Conservation (phyloP, 2,888 invertebrate species). For the Eupithecia dodoneata region DNA sequence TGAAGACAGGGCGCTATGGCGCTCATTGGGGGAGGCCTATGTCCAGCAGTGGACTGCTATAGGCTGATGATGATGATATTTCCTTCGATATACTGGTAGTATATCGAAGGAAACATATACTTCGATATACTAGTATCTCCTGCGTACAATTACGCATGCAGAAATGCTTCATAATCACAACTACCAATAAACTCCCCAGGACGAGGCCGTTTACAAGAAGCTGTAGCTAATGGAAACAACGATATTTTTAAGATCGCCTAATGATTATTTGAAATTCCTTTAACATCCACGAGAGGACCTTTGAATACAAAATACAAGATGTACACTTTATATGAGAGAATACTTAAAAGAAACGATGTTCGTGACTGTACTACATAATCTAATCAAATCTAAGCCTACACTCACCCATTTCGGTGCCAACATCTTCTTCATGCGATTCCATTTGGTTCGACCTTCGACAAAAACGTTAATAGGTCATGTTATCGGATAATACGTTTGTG, state of each 20-base stretch:
- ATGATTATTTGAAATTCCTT: neutral
- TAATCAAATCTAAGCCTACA: slow-evolving; percentile 36
- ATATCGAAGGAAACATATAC: no score
- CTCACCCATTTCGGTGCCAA: slow-evolving; percentile 62
- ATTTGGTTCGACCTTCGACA: slow-evolving; percentile 74
- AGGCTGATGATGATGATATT: no score
- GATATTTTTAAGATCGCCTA: neutral
- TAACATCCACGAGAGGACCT: neutral
- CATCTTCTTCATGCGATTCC: slow-evolving; percentile 66
- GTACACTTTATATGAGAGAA: neutral
- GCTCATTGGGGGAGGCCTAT: no score
- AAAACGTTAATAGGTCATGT: slow-evolving; percentile 33
- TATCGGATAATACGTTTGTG: neutral
- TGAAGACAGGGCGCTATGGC: no score
- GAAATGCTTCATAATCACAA: no score
- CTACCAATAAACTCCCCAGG: neutral
- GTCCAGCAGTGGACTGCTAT: no score
- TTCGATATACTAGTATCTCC: no score
- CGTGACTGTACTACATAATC: slow-evolving; percentile 20
- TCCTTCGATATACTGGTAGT: no score
- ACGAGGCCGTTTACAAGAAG: neutral
- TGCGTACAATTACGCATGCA: no score
- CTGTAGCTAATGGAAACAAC: neutral
- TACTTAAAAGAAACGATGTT: neutral
- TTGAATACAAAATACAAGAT: neutral